phyloP scores from a whole-genome alignment of 2,888 invertebrate genomes.

The Tipula confusa region DNA sequence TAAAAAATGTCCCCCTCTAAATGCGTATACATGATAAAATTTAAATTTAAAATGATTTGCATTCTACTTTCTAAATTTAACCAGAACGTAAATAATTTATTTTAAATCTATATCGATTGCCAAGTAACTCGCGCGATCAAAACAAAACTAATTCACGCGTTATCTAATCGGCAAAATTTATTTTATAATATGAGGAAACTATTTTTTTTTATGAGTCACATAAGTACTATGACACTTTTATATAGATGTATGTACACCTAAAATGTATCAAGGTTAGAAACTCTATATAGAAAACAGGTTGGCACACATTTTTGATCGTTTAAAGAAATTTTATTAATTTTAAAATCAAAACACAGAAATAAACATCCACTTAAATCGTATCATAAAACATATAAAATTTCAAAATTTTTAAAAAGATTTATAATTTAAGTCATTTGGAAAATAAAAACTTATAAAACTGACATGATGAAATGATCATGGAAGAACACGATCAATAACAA shows the following conservation, averaged over 20 bases:
- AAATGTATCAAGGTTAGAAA: neutral
- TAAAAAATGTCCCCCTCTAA: neutral
- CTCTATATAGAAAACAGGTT: neutral
- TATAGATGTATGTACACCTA: too few species aligned
- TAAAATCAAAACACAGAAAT: neutral
- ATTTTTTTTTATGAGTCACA: neutral
- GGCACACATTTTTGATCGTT: neutral
- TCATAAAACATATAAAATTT: neutral
- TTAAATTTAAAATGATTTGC: neutral
- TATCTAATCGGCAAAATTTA: neutral
- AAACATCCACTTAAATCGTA: too few species aligned
- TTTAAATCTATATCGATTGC: neutral
- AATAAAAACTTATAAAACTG: neutral
- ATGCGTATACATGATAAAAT: neutral
- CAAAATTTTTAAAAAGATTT: neutral
- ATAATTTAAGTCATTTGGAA: neutral
- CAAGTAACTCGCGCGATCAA: neutral
- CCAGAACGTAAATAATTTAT: neutral
- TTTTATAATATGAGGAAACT: neutral
- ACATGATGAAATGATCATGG: neutral
- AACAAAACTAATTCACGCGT: neutral
- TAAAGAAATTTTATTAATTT: neutral
- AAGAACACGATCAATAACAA: neutral
- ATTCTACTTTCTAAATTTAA: constrained; percentile 25
- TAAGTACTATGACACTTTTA: neutral